Conservation (phyloP, 2,113 vertebrate species). For the Corythaeola cristata region DNA sequence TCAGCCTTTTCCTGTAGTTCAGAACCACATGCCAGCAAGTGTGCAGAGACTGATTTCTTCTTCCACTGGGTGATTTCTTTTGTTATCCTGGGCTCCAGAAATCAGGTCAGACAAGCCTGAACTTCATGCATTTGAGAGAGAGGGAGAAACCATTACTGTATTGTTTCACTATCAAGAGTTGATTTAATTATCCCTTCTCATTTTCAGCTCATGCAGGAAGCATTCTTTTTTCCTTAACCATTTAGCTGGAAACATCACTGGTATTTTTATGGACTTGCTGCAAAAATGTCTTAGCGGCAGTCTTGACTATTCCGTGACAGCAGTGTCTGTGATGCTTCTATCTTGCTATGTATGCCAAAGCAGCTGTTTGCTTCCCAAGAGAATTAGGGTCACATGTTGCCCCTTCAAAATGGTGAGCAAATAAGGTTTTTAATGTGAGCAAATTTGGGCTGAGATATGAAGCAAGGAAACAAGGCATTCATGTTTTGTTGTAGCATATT, state of each 20-base stretch:
- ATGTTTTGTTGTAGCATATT: background rate
- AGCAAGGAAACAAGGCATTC: background rate
- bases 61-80: background rate
- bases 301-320: background rate
- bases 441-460: background rate
- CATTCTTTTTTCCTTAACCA: background rate
- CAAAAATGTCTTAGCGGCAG: background rate
- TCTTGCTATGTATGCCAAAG: background rate
- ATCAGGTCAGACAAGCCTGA: background rate
- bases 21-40: background rate
- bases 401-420: background rate
- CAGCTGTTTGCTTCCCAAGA: background rate
- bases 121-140: background rate
- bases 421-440: background rate
- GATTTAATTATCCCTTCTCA: constrained; percentile 29
- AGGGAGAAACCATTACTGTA: background rate
- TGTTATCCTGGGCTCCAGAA: background rate
- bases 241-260: background rate
- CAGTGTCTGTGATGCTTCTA: background rate
- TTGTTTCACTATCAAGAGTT: background rate
- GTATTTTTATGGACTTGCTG: background rate
- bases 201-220: constrained; percentile 21
- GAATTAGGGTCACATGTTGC: background rate
- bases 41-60: background rate
- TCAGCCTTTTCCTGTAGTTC: background rate